A percentile compares a stretch with the other conserved stretches of the same genome.
phyloP scores from a whole-genome alignment of 2,888 invertebrate species.

The Heliothis peltigera region DNA sequence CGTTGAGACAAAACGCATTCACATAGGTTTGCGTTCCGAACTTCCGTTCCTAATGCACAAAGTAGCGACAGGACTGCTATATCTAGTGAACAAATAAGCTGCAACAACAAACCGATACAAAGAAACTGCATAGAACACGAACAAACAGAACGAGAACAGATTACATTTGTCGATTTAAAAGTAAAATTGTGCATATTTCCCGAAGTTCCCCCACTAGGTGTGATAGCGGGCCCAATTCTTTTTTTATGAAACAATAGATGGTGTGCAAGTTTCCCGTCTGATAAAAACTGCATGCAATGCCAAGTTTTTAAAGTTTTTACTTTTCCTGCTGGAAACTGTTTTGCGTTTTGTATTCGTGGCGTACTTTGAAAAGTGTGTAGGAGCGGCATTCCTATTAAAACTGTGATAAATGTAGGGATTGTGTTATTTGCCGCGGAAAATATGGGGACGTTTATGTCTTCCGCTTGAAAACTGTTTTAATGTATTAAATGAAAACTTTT shows the following conservation, averaged over 20 bases:
- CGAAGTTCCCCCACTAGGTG: conserved; percentile 57
- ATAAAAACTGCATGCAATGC: conserved; percentile 60
- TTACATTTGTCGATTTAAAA: conserved; percentile 62
- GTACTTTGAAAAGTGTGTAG: conserved; percentile 55
- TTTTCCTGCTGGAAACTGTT: conserved; percentile 52
- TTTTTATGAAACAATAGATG: conserved; percentile 58
- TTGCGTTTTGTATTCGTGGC: conserved; percentile 55
- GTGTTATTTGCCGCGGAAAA: conserved; percentile 22
- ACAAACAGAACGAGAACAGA: conserved; percentile 46
- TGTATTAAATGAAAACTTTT: not conserved
- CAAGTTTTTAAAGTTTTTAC: conserved; percentile 57
- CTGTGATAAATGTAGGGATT: conserved; percentile 39
- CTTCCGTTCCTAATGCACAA: conserved; percentile 27
- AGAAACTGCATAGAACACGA: conserved; percentile 26
- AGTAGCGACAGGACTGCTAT: conserved; percentile 27
- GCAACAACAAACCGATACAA: conserved; percentile 26
- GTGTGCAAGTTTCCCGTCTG: conserved; percentile 52
- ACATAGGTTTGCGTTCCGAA: not conserved
- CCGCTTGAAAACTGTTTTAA: not conserved
- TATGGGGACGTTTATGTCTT: conserved; percentile 5
- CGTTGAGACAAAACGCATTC: too few relatives aligned
- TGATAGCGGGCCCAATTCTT: conserved; percentile 52
- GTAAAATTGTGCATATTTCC: conserved; percentile 58
- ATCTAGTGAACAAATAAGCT: conserved; percentile 35
- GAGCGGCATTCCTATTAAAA: conserved; percentile 44